Base-by-base conservation (phyloP, 2,797 vertebrate species). In the Menidia menidia region DNA sequence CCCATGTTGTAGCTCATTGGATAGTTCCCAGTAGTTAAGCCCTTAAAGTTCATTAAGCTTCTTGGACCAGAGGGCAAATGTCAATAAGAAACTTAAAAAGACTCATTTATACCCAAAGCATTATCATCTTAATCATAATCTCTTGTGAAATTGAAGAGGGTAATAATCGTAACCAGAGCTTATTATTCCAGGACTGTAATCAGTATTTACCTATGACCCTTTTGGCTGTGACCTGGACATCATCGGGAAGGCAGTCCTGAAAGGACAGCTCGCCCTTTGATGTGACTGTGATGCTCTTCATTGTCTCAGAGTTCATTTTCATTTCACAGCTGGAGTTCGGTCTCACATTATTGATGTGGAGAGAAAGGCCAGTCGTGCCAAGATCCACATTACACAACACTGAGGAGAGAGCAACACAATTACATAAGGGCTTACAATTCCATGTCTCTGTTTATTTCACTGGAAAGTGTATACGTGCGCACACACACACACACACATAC, bases 161-260 rank as follows among this genome's bases (percentile, higher is more conserved):
- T 19, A 25, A 25, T 51, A 51, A 30, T 30, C 4, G 30, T 12
- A 4, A 7, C 10, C 35, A 7, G 10, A 51, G 11, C 19, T 25
- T 11, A 25, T 30, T 51, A 4, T 19, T 51, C 35, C 35, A 7
- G 10, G 35, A 10, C 4, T 50, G 0, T 45, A 66, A 47, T 16
- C 5, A n/a, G 31, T 4, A 69, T 54, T 84, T 87, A 94, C 93
- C 92, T 72, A 94, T 84, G 60, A 83, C 78, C 80, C 70, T 74
- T 3, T 4, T 76, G 64, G 92, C 75, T 2, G 72, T 85, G 73
- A 94, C 53, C 11, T 64, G 19, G 16, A 94, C 4, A 6, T 94
- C 90, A 39, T 68, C 55, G 13, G 82, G 71, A 7, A 15, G 18
- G 51, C 94, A 94, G 81, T 85, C 81, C 78, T 86, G 85, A 75